A percentile compares a stretch with the other conserved stretches of the same genome.
Evolutionary conservation across 2,113 vertebrate species (phyloP).

Genomic region (Brachypteracias leptosomus): DNA sequence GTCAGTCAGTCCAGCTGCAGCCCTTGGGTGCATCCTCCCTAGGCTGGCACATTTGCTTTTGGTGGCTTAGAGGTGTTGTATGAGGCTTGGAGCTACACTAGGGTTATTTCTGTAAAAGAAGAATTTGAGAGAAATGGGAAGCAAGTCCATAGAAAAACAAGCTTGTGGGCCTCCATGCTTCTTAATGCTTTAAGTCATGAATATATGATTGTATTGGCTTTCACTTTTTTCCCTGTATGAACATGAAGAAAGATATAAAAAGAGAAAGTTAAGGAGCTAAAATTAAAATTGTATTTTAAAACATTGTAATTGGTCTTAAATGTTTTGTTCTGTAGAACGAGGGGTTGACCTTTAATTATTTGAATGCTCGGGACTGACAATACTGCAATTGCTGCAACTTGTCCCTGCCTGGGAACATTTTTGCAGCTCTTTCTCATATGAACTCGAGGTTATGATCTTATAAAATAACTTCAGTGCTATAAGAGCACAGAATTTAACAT

Average conservation of each 20-base stretch:
- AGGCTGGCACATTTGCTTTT: fast-evolving
- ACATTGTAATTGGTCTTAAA: neutral
- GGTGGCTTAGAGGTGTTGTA: neutral
- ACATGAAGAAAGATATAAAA: neutral
- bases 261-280: neutral
- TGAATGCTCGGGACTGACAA: neutral
- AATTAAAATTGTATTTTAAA: neutral
- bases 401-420: neutral
- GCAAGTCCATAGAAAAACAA: neutral
- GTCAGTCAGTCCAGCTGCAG: neutral
- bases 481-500: neutral
- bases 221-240: neutral
- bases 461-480: neutral
- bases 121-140: no score
- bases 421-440: neutral
- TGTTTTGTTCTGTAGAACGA: neutral
- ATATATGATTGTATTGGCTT: neutral
- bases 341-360: neutral
- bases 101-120: neutral
- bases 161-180: fast-evolving
- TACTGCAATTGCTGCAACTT: neutral
- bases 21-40: fast-evolving
- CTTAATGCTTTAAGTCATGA: neutral
- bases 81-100: neutral
- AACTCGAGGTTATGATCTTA: neutral